Evolutionary conservation across 92 coral and sea anemone species (phyloP).

Genomic region (Plumapathes pennacea): DNA sequence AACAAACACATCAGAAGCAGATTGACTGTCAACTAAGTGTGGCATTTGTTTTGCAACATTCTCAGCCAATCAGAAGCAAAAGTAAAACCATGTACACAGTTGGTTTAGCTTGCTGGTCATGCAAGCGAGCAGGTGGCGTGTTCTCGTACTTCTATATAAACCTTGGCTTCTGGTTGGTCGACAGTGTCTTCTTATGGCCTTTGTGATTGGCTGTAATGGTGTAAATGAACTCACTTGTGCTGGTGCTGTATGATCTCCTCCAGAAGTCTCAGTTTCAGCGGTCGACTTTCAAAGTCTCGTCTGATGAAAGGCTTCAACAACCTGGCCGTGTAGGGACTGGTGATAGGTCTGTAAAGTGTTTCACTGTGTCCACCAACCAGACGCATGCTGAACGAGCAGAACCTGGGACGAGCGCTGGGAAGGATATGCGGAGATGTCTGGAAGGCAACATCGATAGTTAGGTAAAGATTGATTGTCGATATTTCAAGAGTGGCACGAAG

Average conservation of each 20-base stretch:
- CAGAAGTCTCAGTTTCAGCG: conserved; percentile 76
- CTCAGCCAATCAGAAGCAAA: no score
- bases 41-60: no score
- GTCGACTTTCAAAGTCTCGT: conserved; percentile 84
- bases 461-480: background rate
- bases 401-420: conserved; percentile 37
- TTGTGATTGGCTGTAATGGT: no score
- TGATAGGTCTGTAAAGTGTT: conserved; percentile 72
- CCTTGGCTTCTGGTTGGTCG: no score
- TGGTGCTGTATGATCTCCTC: conserved; percentile 56
- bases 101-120: no score
- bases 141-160: no score
- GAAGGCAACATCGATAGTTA: background rate
- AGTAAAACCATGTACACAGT: no score
- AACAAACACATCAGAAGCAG: no score
- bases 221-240: conserved; percentile 50
- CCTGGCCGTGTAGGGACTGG: conserved; percentile 99
- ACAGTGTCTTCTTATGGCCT: no score
- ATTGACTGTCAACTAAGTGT: no score
- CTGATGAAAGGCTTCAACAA: conserved; percentile 90
- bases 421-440: conserved; percentile 80
- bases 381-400: conserved; percentile 66
- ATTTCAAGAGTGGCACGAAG: background rate
- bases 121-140: no score
- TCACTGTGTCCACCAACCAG: conserved; percentile 79